Conservation (phyloP, 2,888 invertebrate species). For the Ormyrus rosae region DNA sequence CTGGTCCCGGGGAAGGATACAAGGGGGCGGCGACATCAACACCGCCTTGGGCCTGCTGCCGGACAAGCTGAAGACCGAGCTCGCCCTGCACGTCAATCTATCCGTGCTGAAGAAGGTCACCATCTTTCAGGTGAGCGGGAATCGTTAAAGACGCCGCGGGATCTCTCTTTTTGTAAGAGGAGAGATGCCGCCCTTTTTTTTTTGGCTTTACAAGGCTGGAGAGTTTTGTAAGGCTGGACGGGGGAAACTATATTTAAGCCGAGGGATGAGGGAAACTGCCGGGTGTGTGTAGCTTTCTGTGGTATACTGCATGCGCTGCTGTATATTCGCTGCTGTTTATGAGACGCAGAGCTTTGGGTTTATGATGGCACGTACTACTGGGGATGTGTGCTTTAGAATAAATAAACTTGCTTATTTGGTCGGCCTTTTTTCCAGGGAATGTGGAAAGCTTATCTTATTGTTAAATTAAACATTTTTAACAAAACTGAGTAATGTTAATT, state of each 20-base stretch:
- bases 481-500: too few species aligned
- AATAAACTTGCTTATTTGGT: too few species aligned
- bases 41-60: conserved; percentile 94
- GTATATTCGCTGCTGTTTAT: background rate
- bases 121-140: conserved; percentile 85
- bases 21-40: conserved; percentile 97
- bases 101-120: conserved; percentile 94
- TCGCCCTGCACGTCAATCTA: conserved; percentile 96
- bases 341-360: conserved; percentile 4
- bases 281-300: too few species aligned
- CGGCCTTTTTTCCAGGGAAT: too few species aligned
- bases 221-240: too few species aligned
- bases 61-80: conserved; percentile 96
- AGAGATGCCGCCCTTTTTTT: background rate
- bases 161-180: background rate
- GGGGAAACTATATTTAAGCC: too few species aligned
- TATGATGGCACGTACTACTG: background rate
- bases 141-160: background rate
- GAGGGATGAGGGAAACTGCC: too few species aligned
- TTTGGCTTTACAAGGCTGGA: too few species aligned
- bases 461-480: too few species aligned
- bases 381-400: conserved; percentile 5
- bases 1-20: conserved; percentile 96
- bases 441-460: too few species aligned
- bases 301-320: too few species aligned